phyloP scores from a whole-genome alignment of 2,113 vertebrate genomes.

The Leptobrachium ailaonicum region DNA sequence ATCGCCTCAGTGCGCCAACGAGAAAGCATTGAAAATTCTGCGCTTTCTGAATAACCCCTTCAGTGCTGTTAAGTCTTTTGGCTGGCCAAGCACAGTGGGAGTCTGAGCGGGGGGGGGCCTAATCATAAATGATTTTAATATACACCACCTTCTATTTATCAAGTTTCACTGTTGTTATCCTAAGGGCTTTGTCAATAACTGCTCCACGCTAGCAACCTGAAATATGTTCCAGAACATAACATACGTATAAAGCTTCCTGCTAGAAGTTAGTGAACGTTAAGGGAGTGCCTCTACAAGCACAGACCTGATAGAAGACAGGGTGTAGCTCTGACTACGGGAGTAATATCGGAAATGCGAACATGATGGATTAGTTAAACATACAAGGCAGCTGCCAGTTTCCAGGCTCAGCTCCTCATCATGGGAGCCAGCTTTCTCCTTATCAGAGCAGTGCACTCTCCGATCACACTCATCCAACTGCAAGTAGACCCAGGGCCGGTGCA shows the following conservation, averaged over 20 bases:
- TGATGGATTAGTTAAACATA: not conserved
- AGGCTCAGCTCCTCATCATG: not conserved
- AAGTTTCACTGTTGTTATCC: not conserved
- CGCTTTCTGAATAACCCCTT: too few relatives aligned
- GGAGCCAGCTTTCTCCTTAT: not conserved
- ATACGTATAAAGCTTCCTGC: not conserved
- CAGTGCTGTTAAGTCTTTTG: too few relatives aligned
- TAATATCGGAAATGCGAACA: not conserved
- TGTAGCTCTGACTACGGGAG: not conserved
- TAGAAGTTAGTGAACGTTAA: not conserved
- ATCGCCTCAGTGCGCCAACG: too few relatives aligned
- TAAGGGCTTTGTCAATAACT: not conserved
- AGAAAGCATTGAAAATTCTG: too few relatives aligned
- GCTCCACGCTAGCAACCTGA: not conserved
- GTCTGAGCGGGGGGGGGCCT: too few relatives aligned
- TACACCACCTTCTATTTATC: too few relatives aligned
- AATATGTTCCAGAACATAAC: not conserved
- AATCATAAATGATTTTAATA: too few relatives aligned
- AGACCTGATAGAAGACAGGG: constrained; percentile 15
- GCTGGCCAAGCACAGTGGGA: too few relatives aligned
- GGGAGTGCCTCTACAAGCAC: constrained; percentile 22
- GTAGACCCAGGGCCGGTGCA: too few relatives aligned
- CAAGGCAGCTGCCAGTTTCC: not conserved
- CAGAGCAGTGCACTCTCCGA: not conserved
- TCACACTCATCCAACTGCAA: too few relatives aligned